Evolutionary conservation across 1,140 invertebrate genomes (phyloP), one percentile per base, ranked within the genome.

Genomic region (Goniozus legneri): DNA sequence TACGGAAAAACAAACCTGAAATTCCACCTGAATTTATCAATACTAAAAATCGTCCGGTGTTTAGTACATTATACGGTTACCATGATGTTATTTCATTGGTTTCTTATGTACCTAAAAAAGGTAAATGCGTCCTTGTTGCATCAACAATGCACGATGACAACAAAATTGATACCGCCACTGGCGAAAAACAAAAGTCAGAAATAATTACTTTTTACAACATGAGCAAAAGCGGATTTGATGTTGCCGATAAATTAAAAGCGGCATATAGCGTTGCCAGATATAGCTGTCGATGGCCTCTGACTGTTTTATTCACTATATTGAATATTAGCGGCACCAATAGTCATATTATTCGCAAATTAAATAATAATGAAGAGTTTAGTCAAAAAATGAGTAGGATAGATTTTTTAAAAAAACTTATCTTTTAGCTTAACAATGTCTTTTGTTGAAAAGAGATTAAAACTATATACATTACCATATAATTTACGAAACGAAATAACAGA

Each of bases 1-100:
- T 73, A 24, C 40, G 62, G 18, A 67, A 67, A 60, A 67, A 71
- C 48, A 66, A 73, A 44, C 50, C 56, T 66, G 60, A 65, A 68
- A 64, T 73, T 46, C 62, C 67, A 44, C 50, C 54, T 37, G 44
- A 52, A 38, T 66, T 73, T 43, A 13, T 58, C 2, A 24, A 36
- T 67, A 2, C 19, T 14, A 56, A 45, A 16, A 63, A 57, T 39
- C 14, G 47, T 50, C 18, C 41, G 38, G 39, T 39, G 12, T 20
- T 40, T 42, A 43, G 32, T 39, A 53, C 35, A 10, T 12, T 38
- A 34, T 68, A 65, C 46, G 59, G 57, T 48, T 67, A 64, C 58
- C 48, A 34, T n/a, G 42, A 65, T 37, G 54, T 33, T 33, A 44
- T 35, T 8, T 67, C 65, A 30, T 42, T 67, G 14, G 54, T 70